Conservation (phyloP, 2,888 invertebrate species). For the Leptinotarsa juncta region DNA sequence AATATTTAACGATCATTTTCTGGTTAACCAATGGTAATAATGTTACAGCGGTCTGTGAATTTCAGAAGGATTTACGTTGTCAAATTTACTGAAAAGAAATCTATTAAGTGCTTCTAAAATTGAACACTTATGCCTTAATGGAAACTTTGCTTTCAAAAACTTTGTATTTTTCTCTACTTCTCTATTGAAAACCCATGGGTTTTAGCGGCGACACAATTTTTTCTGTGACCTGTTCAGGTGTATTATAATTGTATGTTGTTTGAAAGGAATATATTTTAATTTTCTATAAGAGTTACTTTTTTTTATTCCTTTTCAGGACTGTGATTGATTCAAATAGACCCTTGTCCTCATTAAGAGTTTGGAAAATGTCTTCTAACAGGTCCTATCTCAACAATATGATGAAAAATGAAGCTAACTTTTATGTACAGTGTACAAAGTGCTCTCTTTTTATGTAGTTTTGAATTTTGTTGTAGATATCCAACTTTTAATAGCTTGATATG, state of each 20-base stretch:
- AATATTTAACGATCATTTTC: no score
- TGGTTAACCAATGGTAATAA: no score
- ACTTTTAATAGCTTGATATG: not conserved
- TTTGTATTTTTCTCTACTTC: not conserved
- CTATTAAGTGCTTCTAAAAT: no score
- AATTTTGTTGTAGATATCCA: not conserved
- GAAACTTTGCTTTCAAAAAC: not conserved
- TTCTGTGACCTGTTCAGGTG: not conserved
- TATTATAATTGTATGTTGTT: constrained; percentile 2
- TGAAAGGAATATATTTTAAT: not conserved
- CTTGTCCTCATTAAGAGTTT: not conserved
- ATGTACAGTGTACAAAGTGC: constrained; percentile 11
- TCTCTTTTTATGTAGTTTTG: not conserved
- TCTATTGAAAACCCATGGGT: not conserved
- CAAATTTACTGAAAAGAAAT: no score
- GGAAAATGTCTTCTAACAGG: no score
- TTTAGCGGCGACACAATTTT: not conserved
- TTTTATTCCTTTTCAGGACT: not conserved
- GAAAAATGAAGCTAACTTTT: not conserved
- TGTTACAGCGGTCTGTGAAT: no score
- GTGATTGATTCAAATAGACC: not conserved
- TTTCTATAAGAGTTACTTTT: not conserved
- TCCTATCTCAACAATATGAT: not conserved
- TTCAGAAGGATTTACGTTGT: no score
- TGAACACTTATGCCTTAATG: not conserved